Percentiles rank a stretch among this genome's conserved stretches.
Conservation (phyloP, 2,888 invertebrate species). For the Bhutanitis thaidina region DNA sequence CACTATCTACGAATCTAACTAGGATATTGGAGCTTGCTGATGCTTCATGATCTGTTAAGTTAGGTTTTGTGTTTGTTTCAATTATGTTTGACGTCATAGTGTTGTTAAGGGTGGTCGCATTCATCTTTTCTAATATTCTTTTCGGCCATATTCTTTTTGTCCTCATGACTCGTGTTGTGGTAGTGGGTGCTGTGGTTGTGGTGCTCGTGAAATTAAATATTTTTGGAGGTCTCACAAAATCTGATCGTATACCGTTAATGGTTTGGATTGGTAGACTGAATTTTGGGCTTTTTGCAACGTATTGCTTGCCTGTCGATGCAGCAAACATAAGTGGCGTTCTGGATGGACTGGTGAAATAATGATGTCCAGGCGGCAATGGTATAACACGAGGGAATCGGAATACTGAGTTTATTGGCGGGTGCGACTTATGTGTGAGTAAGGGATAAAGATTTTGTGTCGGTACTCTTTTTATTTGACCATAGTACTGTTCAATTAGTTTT, state of each 20-base stretch:
- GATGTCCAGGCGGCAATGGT: constrained; percentile 43
- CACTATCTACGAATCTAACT: constrained; percentile 42
- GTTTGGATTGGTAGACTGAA: constrained; percentile 61
- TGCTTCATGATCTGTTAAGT: constrained; percentile 41
- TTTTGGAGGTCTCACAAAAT: constrained; percentile 57
- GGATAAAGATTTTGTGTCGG: constrained; percentile 45
- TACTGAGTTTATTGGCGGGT: constrained; percentile 46
- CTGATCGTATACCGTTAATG: constrained; percentile 59
- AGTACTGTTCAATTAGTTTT: constrained; percentile 42
- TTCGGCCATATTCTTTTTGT: constrained; percentile 75
- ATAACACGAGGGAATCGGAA: constrained; percentile 60
- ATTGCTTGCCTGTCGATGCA: constrained; percentile 46
- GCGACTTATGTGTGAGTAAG: constrained; percentile 42
- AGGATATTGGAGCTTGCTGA: constrained; percentile 42
- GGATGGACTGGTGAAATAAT: constrained; percentile 33
- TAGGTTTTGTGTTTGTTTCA: constrained; percentile 35
- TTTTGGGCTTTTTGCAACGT: constrained; percentile 50
- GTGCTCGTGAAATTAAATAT: constrained; percentile 35
- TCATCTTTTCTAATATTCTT: constrained; percentile 46
- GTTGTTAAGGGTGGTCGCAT: constrained; percentile 34
- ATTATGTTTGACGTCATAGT: constrained; percentile 39
- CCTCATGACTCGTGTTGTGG: constrained; percentile 55
- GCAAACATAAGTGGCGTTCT: constrained; percentile 45
- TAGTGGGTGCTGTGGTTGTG: constrained; percentile 45
- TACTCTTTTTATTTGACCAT: constrained; percentile 40